These are phyloP conservation scores for Morinoia aosen DNA, from an alignment of 2,888 invertebrate genomes.

Conservation along the genomic window DNA sequence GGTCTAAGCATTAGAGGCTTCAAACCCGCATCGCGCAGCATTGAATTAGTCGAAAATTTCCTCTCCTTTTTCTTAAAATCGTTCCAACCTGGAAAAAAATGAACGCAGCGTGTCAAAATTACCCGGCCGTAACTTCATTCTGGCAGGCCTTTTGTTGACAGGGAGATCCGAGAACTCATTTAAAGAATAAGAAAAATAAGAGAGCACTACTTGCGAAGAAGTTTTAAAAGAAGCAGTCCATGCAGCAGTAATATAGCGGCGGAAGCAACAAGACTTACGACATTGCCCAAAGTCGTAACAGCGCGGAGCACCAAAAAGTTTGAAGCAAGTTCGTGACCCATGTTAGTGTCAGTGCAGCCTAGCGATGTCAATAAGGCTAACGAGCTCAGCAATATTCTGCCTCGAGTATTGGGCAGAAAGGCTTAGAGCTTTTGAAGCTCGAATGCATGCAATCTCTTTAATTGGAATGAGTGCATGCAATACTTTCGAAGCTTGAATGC, in stretches of 20 bases:
- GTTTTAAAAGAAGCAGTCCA: not conserved
- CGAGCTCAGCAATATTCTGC: not conserved
- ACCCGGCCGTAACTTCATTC: not conserved
- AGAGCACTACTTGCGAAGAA: not conserved
- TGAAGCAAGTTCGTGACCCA: not conserved
- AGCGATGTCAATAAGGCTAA: not conserved
- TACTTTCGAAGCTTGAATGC: not conserved
- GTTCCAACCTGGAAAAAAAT: not conserved
- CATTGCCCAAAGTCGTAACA: not conserved
- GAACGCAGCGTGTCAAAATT: not conserved
- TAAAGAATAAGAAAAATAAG: not conserved
- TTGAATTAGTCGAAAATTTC: not conserved
- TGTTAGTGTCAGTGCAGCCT: not conserved
- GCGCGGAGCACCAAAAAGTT: not conserved
- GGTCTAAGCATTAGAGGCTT: not conserved
- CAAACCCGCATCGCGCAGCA: not conserved
- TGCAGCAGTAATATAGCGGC: slow-evolving; percentile 4
- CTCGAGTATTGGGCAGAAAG: not conserved
- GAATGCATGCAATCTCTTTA: not conserved
- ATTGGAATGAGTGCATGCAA: not conserved
- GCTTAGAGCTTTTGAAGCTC: not conserved
- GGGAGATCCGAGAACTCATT: not conserved
- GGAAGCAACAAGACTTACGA: not conserved
- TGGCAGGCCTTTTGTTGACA: not conserved
- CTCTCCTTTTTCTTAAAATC: not conserved